A percentile compares a stretch with the other conserved stretches of the same genome.
These are phyloP conservation scores for Ostrea denselamellosa DNA, from an alignment of 1,140 invertebrate species.

Conservation along the genomic window DNA sequence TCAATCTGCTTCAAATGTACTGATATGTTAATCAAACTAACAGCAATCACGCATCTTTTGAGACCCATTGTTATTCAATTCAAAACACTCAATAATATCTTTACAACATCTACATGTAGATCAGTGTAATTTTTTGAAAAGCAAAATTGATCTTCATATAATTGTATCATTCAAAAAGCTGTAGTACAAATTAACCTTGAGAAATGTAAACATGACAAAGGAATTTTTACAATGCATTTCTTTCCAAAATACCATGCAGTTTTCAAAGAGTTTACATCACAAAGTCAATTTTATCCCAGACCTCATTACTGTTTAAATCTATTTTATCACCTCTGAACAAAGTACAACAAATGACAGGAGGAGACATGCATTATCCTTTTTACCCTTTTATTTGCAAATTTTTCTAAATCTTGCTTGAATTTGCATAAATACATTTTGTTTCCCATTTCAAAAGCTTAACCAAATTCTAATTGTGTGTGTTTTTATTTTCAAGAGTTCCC, in stretches of 20 bases:
- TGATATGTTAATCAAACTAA: too few species aligned
- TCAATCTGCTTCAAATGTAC: too few species aligned
- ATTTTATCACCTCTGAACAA: neutral
- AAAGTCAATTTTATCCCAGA: neutral
- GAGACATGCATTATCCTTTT: constrained; percentile 14
- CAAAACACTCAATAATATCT: too few species aligned
- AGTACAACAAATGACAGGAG: neutral
- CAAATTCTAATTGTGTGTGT: neutral
- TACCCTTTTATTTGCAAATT: neutral
- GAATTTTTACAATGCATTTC: constrained; percentile 24
- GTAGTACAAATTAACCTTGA: neutral
- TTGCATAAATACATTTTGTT: constrained; percentile 23
- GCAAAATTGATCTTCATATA: too few species aligned
- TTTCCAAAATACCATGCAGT: neutral
- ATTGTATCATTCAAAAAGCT: too few species aligned
- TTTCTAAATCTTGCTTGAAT: constrained; percentile 19
- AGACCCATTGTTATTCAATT: too few species aligned
- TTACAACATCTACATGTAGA: too few species aligned
- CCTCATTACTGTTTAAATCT: neutral
- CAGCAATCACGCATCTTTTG: too few species aligned
- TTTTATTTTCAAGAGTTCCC: neutral
- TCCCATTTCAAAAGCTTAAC: constrained; percentile 1
- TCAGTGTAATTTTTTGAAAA: too few species aligned
- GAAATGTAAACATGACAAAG: neutral
- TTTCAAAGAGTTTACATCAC: constrained; percentile 11